Percentiles rank a stretch among this genome's conserved stretches.
These are phyloP conservation scores for Hypocryptadius cinnamomeus DNA, from an alignment of 2,113 vertebrate genomes.

Conservation along the genomic window DNA sequence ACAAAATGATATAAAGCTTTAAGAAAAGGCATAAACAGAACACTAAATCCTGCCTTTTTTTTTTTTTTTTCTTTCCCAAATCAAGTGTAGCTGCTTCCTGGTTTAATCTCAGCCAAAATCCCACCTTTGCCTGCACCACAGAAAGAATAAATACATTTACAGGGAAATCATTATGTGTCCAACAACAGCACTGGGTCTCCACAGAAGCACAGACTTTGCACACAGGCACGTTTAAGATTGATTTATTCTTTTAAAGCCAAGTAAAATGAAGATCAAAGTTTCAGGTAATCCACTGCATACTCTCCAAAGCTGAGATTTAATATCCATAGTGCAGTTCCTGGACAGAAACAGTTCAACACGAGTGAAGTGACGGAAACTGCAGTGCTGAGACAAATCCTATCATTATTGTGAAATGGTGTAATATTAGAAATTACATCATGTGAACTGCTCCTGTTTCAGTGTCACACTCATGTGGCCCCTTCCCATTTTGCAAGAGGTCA, in stretches of 20 bases:
- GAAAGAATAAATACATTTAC: background rate
- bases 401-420: background rate
- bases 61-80: background rate
- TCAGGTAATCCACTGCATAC: background rate
- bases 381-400: background rate
- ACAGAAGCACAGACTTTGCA: background rate
- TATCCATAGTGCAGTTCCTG: background rate
- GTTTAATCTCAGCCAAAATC: background rate
- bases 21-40: background rate
- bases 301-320: background rate
- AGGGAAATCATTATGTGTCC: background rate
- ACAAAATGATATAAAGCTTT: background rate
- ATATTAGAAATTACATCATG: background rate
- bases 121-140: background rate
- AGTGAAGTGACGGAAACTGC: background rate
- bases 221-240: background rate
- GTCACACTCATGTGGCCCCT: background rate
- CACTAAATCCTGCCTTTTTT: background rate
- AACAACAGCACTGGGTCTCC: background rate
- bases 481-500: constrained; percentile 24
- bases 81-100: background rate
- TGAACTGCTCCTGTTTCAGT: background rate
- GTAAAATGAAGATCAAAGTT: background rate
- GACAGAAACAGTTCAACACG: background rate
- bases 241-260: background rate